phyloP scores from a whole-genome alignment of 2,888 invertebrate genomes.

The Suillia variegata region DNA sequence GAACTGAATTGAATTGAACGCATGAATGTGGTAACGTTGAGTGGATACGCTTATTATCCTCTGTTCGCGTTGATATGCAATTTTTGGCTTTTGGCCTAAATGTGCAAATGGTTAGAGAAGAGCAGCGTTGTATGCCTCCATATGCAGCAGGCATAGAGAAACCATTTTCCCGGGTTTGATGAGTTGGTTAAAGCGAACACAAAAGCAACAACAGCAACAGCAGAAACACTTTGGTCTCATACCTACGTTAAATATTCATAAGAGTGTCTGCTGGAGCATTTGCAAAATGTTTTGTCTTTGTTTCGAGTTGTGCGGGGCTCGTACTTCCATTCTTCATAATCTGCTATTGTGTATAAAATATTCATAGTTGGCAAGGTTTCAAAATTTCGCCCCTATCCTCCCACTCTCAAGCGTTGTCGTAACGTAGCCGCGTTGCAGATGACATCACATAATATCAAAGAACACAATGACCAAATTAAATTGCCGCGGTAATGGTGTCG shows the following conservation, averaged over 20 bases:
- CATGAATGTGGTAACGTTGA: slow-evolving; percentile 43
- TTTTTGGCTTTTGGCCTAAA: not conserved
- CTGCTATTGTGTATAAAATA: slow-evolving; percentile 41
- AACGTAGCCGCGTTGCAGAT: slow-evolving; percentile 36
- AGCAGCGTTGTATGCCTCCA: not conserved
- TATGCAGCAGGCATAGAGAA: not conserved
- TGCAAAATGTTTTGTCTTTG: not conserved
- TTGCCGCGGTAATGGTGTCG: slow-evolving; percentile 44
- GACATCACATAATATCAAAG: slow-evolving; percentile 55
- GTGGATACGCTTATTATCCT: slow-evolving; percentile 51
- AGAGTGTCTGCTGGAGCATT: not conserved
- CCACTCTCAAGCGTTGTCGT: not conserved
- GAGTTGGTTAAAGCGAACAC: not conserved
- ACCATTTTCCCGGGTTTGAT: not conserved
- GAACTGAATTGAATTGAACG: slow-evolving; percentile 9
- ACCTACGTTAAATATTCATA: slow-evolving; percentile 35
- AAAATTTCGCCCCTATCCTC: slow-evolving; percentile 2
- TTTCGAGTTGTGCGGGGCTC: not conserved
- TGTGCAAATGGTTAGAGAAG: not conserved
- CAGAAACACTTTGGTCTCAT: not conserved
- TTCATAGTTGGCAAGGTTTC: slow-evolving; percentile 44
- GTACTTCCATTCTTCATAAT: slow-evolving; percentile 32
- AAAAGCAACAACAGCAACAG: not conserved
- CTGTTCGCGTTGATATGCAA: slow-evolving; percentile 43
- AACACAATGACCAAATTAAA: slow-evolving; percentile 60